Conservation (phyloP, 2,113 vertebrate species). For the Lophochroa leadbeateri region DNA sequence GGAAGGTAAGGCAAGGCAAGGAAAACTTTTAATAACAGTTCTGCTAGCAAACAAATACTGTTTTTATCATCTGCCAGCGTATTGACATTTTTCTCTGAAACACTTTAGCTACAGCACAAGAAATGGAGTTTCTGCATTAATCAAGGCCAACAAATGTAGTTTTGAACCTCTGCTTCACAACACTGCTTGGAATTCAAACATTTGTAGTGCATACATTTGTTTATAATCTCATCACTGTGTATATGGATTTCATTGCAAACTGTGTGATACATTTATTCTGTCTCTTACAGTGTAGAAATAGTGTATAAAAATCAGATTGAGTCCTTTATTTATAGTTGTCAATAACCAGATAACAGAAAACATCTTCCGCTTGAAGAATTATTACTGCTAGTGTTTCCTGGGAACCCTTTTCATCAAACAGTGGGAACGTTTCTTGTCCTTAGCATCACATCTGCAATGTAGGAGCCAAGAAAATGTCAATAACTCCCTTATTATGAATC, state of each 20-base stretch:
- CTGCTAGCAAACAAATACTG: background rate
- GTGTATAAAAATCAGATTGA: slow-evolving; percentile 1
- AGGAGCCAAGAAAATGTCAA: slow-evolving; percentile 12
- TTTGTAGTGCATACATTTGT: background rate
- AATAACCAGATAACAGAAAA: slow-evolving; percentile 41
- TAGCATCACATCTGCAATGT: slow-evolving; percentile 19
- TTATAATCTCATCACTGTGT: background rate
- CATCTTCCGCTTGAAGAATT: slow-evolving; percentile 7
- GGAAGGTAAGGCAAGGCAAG: background rate
- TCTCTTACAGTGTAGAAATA: background rate
- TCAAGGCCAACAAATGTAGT: background rate
- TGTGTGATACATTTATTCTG: background rate
- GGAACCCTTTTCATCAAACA: slow-evolving; percentile 28
- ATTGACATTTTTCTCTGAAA: background rate
- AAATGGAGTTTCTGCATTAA: background rate
- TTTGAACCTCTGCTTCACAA: background rate
- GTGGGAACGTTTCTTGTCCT: slow-evolving; percentile 13
- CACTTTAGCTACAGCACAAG: background rate
- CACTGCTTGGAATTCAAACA: background rate
- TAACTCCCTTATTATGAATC: background rate
- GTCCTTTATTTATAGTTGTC: slow-evolving; percentile 26
- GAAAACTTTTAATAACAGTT: background rate
- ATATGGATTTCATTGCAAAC: background rate
- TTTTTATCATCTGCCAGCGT: background rate
- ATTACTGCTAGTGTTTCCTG: slow-evolving; percentile 5